Conservation (phyloP, 2,797 vertebrate species). For the Lagorchestes hirsutus region DNA sequence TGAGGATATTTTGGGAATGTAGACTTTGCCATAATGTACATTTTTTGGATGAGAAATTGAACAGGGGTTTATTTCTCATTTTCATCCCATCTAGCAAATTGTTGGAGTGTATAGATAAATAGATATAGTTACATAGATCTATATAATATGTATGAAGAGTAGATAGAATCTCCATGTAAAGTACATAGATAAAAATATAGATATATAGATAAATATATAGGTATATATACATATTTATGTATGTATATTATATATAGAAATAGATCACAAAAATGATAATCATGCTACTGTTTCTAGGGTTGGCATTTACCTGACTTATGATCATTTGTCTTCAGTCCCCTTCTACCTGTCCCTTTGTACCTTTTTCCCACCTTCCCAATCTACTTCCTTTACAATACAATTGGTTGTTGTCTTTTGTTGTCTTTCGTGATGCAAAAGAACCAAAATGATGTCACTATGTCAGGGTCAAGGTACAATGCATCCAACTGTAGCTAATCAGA, state of each 20-base stretch:
- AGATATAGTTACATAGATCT: no score
- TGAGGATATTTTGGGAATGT: background rate
- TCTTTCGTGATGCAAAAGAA: background rate
- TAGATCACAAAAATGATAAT: background rate
- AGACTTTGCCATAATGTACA: background rate
- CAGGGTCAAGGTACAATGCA: background rate
- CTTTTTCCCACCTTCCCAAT: background rate
- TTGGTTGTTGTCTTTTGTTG: background rate
- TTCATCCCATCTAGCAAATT: background rate
- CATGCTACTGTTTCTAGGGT: background rate
- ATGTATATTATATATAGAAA: no score
- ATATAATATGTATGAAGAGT: no score
- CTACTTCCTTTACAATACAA: background rate
- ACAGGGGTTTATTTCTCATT: background rate
- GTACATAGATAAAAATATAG: no score
- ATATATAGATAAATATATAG: no score
- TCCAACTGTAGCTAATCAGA: background rate
- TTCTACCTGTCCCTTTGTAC: background rate
- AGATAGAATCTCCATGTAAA: no score
- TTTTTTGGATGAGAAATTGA: constrained; percentile 12
- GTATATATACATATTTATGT: no score
- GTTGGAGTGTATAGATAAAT: background rate
- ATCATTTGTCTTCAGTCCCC: background rate
- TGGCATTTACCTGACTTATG: background rate
- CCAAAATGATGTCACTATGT: background rate